Evolutionary conservation across 2,797 vertebrate genomes (phyloP).

Genomic region (Australoheros facetus): DNA sequence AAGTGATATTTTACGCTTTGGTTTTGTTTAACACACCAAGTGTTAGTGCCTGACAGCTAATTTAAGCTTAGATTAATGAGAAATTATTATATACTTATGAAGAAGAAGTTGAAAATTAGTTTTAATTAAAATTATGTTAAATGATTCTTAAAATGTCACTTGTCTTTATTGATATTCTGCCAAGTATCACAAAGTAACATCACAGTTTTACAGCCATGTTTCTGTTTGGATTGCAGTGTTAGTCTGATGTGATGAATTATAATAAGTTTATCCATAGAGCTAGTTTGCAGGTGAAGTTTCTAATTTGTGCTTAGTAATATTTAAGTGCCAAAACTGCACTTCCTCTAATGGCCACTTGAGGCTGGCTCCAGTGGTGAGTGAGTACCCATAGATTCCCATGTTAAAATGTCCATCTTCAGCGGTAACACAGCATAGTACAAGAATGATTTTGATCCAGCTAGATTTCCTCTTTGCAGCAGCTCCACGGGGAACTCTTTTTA

Average conservation of each 20-base stretch:
- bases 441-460: no score
- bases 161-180: slow-evolving; percentile 1
- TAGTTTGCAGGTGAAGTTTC: background rate
- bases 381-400: no score
- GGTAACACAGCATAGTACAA: no score
- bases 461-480: no score
- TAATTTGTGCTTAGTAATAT: background rate
- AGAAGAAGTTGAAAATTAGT: background rate
- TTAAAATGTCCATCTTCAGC: no score
- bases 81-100: background rate
- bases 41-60: slow-evolving; percentile 5
- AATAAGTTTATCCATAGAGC: background rate
- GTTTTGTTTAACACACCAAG: slow-evolving; percentile 5
- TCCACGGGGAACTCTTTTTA: no score
- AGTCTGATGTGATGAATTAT: background rate
- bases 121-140: slow-evolving; percentile 21
- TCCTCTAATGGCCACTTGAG: no score
- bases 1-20: background rate
- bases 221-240: background rate
- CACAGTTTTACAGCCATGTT: background rate
- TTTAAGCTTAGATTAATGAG: slow-evolving; percentile 6
- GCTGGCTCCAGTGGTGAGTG: no score
- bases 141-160: slow-evolving; percentile 23
- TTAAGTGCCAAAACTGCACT: background rate
- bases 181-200: background rate